Percentiles rank a stretch among this genome's conserved stretches.
These are phyloP conservation scores for Parazoanthus atlanticus DNA, from an alignment of 92 coral and sea anemone species.

Conservation along the genomic window DNA sequence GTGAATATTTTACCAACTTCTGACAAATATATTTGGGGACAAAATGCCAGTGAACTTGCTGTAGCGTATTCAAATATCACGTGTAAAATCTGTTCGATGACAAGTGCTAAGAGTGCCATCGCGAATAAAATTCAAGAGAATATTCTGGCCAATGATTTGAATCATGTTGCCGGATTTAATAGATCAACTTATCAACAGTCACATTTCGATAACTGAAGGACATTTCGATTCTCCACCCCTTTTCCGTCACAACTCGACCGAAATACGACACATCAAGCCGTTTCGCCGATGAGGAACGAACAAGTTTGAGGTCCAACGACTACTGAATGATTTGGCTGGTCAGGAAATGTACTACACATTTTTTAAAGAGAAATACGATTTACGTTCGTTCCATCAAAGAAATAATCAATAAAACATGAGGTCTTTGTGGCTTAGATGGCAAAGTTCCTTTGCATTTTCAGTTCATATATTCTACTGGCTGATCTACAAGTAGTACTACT, in stretches of 20 bases:
- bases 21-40: not conserved
- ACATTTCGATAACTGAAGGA: conserved; percentile 22
- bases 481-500: not conserved
- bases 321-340: not conserved
- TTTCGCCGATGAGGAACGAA: not conserved
- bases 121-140: not conserved
- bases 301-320: not conserved
- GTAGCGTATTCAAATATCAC: no score
- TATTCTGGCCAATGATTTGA: not conserved
- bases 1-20: not conserved
- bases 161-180: conserved; percentile 1
- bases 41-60: not conserved
- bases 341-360: not conserved
- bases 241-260: conserved; percentile 37
- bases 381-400: not conserved
- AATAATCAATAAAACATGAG: conserved; percentile 1
- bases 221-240: conserved; percentile 45
- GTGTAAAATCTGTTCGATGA: no score
- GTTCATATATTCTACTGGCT: not conserved
- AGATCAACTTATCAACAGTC: conserved; percentile 34
- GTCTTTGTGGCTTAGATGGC: not conserved
- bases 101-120: not conserved
- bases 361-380: not conserved
- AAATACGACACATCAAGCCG: not conserved
- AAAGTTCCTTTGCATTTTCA: not conserved